Evolutionary conservation across 2,797 vertebrate species (phyloP), one percentile per base, ranked within the genome.

Genomic region (Crocidura indochinensis): DNA sequence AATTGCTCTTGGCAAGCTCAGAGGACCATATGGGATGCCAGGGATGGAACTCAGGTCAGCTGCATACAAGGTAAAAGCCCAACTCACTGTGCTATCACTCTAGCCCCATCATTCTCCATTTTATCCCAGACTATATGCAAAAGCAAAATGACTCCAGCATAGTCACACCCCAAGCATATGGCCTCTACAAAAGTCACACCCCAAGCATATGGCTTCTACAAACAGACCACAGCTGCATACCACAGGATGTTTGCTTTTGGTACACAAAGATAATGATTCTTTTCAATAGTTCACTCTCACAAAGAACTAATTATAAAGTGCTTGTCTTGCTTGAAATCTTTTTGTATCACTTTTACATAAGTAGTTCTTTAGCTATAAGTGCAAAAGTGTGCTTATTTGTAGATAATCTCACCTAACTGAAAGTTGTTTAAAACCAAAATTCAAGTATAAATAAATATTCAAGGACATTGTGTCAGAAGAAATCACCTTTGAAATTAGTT

Each of bases 211-310:
- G 38, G 38, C 38, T 38, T 38, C 38, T 38, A 38, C 38, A 38
- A 95, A 95, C 92, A 95, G 64, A 24, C 31, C 79, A 56, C 87
- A 90, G 91, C 92, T 83, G 83, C 79, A 64, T 29, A 76, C 68
- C 46, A 60, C 76, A 64, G 92, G 31, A 91, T 90, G 82, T 88
- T 80, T 77, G 49, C 76, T 79, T 93, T 24, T 47, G 84, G 81
- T 83, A 94, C 46, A 85, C 72, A 83, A 8, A 65, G 87, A 80
- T 93, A 95, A 90, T 74, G 62, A 91, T 77, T 76, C 65, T 15
- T 88, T 79, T 78, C 82, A 69, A 91, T 92, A 95, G 85, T 84
- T n/a, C 77, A 72, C 56, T 91, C 62, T 84, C 82, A 92, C 92
- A 88, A 88, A 93, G 87, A 56, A 56, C 53, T 56, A 19, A 56